These are phyloP conservation scores for Nematopogon swammerdamellus DNA, from an alignment of 2,888 invertebrate species.

Conservation along the genomic window DNA sequence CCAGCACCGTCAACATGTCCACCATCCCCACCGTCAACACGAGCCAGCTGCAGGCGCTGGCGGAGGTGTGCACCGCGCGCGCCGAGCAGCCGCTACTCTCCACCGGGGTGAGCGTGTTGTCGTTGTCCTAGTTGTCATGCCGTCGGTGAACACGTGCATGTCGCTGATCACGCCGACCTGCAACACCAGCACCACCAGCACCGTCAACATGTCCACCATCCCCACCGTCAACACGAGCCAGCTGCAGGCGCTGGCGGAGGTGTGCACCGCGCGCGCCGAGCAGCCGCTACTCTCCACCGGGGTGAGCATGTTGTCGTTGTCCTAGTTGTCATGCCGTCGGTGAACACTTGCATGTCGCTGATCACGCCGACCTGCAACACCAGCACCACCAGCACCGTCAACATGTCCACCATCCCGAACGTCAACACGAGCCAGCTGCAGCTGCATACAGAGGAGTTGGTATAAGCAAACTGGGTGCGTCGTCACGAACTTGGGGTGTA, in stretches of 20 bases:
- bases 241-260: slow-evolving; percentile 76
- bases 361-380: slow-evolving; percentile 41
- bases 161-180: slow-evolving; percentile 46
- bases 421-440: slow-evolving; percentile 71
- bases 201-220: slow-evolving; percentile 45
- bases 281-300: slow-evolving; percentile 9
- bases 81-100: slow-evolving; percentile 14
- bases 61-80: slow-evolving; percentile 66
- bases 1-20: slow-evolving; percentile 48
- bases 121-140: too few relatives aligned
- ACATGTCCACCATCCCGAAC: slow-evolving; percentile 36
- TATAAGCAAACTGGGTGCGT: too few relatives aligned
- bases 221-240: slow-evolving; percentile 64
- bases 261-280: slow-evolving; percentile 52
- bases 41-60: slow-evolving; percentile 74
- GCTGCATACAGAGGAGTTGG: slow-evolving; percentile 77
- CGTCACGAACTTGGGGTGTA: too few relatives aligned
- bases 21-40: slow-evolving; percentile 55
- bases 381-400: slow-evolving; percentile 44
- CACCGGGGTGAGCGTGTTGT: too few relatives aligned
- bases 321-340: slow-evolving; percentile 82
- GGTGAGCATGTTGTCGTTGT: too few relatives aligned
- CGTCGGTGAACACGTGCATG: slow-evolving; percentile 89
- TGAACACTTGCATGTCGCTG: slow-evolving; percentile 83
- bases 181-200: slow-evolving; percentile 37